Evolutionary conservation across 2,797 vertebrate species (phyloP).

Genomic region (Lates japonicus): DNA sequence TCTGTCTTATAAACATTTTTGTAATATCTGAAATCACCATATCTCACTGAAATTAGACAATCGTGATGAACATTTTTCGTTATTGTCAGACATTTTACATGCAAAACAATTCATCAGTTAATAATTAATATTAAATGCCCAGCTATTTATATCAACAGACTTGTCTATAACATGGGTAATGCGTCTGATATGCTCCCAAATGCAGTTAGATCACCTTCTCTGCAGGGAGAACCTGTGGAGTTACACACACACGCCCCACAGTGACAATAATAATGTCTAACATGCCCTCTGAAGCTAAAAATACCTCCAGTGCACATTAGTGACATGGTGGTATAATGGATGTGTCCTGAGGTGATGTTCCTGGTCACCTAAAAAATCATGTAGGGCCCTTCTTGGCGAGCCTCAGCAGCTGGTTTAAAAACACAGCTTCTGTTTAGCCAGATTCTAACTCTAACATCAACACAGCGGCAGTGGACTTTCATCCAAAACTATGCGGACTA

Average conservation of each 20-base stretch:
- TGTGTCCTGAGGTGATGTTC: constrained; percentile 21
- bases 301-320: background rate
- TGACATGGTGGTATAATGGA: background rate
- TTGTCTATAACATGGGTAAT: background rate
- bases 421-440: constrained; percentile 55
- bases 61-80: no score
- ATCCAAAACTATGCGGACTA: constrained; percentile 58
- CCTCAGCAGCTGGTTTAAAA: constrained; percentile 41
- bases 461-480: constrained; percentile 41
- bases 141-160: background rate
- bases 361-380: constrained; percentile 31
- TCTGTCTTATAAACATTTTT: background rate
- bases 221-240: background rate
- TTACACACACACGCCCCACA: background rate
- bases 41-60: background rate
- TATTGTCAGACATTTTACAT: background rate
- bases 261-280: background rate
- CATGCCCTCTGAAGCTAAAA: background rate
- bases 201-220: background rate
- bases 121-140: background rate
- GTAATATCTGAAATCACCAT: no score
- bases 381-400: constrained; percentile 21
- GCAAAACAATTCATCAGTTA: background rate
- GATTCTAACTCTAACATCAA: constrained; percentile 59
- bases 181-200: background rate